Percentiles rank a stretch among this genome's conserved stretches.
Conservation (phyloP, 1,140 invertebrate species). For the Papilio machaon region DNA sequence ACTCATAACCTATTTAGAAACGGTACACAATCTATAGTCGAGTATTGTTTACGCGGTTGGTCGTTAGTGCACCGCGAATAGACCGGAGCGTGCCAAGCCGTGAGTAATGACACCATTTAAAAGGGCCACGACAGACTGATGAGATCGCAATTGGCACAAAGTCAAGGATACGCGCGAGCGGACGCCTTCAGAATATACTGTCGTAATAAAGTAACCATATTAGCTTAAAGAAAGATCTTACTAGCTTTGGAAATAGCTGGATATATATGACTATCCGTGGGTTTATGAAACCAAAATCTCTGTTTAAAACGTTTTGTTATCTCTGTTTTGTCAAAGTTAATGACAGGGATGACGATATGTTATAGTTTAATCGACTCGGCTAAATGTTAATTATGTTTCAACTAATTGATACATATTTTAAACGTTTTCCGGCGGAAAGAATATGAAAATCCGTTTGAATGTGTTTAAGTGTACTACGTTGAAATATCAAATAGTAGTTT, state of each 20-base stretch:
- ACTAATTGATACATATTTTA: too few species aligned
- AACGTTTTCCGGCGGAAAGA: too few species aligned
- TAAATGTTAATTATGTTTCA: too few species aligned
- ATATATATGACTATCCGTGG: too few species aligned
- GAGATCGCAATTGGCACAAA: constrained; percentile 36
- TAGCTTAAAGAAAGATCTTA: background rate
- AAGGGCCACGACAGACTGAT: constrained; percentile 34
- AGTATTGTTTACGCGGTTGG: background rate
- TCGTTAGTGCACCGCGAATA: constrained; percentile 21
- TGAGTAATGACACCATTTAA: constrained; percentile 34
- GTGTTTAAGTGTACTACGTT: too few species aligned
- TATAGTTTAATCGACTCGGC: too few species aligned
- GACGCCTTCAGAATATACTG: constrained; percentile 27
- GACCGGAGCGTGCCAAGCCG: constrained; percentile 36
- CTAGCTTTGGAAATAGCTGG: too few species aligned
- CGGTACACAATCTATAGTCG: background rate
- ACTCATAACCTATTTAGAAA: constrained; percentile 22
- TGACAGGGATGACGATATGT: too few species aligned
- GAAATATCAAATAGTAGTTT: background rate
- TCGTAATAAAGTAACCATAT: background rate
- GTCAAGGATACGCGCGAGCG: constrained; percentile 34
- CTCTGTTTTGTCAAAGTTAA: too few species aligned
- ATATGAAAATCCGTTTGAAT: background rate
- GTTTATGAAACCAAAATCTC: too few species aligned
- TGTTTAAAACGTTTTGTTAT: too few species aligned